phyloP scores from a whole-genome alignment of 2,113 vertebrate species.

The Podarcis raffonei region DNA sequence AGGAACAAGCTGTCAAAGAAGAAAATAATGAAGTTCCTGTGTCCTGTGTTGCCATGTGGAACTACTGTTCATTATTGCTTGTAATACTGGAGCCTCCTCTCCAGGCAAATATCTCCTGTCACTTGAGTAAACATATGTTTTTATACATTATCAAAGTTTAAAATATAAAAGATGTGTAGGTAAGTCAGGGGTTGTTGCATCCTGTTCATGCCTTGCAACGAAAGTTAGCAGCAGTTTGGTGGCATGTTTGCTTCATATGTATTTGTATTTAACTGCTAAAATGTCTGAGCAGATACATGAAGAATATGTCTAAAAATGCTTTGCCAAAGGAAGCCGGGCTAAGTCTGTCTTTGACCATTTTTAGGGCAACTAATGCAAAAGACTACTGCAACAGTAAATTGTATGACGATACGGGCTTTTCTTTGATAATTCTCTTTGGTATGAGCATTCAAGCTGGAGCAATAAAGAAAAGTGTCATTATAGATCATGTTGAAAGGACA shows the following conservation, averaged over 20 bases:
- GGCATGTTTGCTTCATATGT: neutral
- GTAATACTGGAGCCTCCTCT: neutral
- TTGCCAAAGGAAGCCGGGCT: conserved; percentile 14
- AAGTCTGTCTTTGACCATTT: conserved; percentile 6
- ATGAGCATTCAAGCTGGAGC: neutral
- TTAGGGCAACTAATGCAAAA: neutral
- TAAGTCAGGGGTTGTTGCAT: neutral
- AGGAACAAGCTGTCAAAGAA: neutral
- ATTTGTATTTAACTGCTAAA: neutral
- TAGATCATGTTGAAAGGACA: conserved; percentile 8
- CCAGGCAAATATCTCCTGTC: neutral
- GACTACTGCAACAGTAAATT: conserved; percentile 3
- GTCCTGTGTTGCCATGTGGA: neutral
- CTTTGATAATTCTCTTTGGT: conserved; percentile 42
- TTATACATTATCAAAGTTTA: neutral
- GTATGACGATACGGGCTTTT: conserved; percentile 26
- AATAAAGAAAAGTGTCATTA: conserved; percentile 46
- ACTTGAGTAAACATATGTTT: neutral
- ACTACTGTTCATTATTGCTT: neutral
- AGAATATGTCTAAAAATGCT: conserved; percentile 38
- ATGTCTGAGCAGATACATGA: neutral
- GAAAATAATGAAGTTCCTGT: neutral
- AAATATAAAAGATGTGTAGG: neutral
- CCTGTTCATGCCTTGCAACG: neutral
- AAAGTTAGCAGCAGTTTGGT: neutral